phyloP scores from a whole-genome alignment of 2,113 vertebrate species.

The Excalfactoria chinensis region DNA sequence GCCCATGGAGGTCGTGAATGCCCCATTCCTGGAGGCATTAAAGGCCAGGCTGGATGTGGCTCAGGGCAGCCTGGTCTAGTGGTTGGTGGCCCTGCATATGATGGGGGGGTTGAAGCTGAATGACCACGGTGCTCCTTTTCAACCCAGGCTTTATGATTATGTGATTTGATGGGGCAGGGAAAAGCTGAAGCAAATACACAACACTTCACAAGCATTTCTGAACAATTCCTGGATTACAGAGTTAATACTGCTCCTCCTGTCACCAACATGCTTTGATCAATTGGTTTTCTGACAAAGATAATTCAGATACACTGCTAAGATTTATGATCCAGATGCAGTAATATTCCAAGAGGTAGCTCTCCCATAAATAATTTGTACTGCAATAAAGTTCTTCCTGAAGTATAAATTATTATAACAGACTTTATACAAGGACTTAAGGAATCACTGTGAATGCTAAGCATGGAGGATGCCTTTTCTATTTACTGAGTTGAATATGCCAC shows the following conservation, averaged over 20 bases:
- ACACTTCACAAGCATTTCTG: neutral
- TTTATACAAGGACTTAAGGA: neutral
- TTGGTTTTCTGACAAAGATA: neutral
- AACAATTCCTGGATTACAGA: neutral
- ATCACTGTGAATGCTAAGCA: neutral
- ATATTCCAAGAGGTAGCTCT: neutral
- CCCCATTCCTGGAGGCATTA: no score
- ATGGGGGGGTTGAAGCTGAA: no score
- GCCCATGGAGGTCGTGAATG: no score
- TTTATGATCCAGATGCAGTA: neutral
- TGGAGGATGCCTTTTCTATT: neutral
- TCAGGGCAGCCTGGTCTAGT: no score
- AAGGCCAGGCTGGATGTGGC: no score
- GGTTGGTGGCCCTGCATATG: no score
- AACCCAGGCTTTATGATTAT: no score
- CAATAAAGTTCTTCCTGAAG: neutral
- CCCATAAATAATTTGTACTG: neutral
- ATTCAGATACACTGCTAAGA: neutral
- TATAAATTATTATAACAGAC: slow-evolving; percentile 11
- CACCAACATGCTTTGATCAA: neutral
- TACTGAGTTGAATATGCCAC: neutral
- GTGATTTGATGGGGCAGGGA: no score
- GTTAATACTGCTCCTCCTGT: neutral
- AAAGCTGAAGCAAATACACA: fast-evolving
- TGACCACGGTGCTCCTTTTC: no score